Conservation (phyloP, 2,113 vertebrate genomes). For the Hyla sarda region DNA sequence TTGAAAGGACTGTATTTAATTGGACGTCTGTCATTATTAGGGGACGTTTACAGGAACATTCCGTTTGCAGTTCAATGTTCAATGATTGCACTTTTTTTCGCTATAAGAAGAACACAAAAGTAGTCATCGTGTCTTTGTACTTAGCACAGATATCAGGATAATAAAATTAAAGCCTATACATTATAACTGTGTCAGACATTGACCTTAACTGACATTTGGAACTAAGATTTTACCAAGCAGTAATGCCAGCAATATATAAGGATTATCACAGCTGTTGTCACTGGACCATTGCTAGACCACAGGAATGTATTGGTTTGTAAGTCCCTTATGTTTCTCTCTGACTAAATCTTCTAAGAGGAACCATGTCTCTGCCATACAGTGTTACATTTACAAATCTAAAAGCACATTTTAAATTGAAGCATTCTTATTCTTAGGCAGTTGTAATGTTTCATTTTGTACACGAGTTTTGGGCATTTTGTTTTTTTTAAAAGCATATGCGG, state of each 20-base stretch:
- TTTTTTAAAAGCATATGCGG: too few relatives aligned
- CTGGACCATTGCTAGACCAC: background rate
- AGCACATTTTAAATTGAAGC: too few relatives aligned
- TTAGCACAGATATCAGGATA: background rate
- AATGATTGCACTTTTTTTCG: background rate
- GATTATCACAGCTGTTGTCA: background rate
- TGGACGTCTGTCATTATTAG: slow-evolving; percentile 20
- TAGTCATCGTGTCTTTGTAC: background rate
- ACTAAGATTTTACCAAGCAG: background rate
- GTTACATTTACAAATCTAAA: too few relatives aligned
- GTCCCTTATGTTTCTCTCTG: too few relatives aligned
- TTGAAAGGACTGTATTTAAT: background rate
- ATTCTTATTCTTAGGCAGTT: too few relatives aligned
- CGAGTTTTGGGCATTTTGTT: too few relatives aligned
- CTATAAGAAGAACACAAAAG: background rate
- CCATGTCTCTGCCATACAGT: too few relatives aligned
- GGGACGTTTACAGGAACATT: slow-evolving; percentile 22
- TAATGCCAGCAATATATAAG: background rate
- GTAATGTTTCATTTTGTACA: too few relatives aligned
- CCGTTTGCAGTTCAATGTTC: background rate
- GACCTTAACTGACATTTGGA: background rate
- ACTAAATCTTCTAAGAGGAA: too few relatives aligned
- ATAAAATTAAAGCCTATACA: background rate
- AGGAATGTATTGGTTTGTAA: background rate
- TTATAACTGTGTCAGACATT: background rate